These are phyloP conservation scores for Falco biarmicus DNA, from an alignment of 2,797 vertebrate species.

Conservation along the genomic window DNA sequence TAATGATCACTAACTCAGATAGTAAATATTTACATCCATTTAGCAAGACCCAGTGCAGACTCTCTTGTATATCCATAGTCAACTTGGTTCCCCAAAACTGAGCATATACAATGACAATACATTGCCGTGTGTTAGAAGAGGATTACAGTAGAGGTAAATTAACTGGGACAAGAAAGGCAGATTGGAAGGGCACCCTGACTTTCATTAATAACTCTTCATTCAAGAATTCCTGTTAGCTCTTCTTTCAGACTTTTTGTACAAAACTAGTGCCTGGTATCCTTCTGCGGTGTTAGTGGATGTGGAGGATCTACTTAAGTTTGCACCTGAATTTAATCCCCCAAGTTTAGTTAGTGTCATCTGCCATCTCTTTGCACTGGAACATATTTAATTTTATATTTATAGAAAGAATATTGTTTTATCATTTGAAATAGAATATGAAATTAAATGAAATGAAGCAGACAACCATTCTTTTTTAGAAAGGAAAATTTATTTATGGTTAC, in stretches of 20 bases:
- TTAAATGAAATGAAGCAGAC: not conserved
- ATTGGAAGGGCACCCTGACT: not conserved
- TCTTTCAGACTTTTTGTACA: not conserved
- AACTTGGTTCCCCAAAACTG: not conserved
- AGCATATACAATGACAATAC: not conserved
- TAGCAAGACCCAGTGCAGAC: not conserved
- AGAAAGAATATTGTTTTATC: not conserved
- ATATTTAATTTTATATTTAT: not conserved
- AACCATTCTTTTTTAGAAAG: slow-evolving; percentile 28
- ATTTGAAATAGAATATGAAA: not conserved
- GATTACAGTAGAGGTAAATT: not conserved
- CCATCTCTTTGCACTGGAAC: not conserved
- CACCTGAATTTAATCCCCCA: not conserved
- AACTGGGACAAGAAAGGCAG: not conserved
- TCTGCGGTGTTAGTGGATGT: not conserved
- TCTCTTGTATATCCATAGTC: not conserved
- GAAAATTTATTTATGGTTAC: slow-evolving; percentile 64
- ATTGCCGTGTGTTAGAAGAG: not conserved
- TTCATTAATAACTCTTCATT: not conserved
- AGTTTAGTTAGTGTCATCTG: not conserved
- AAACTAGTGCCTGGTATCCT: not conserved
- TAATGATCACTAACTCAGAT: not conserved
- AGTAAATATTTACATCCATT: not conserved
- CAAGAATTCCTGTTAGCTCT: not conserved
- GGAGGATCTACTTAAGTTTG: not conserved